Evolutionary conservation across 1,140 invertebrate genomes (phyloP).

Genomic region (Hylaeus anthracinus): DNA sequence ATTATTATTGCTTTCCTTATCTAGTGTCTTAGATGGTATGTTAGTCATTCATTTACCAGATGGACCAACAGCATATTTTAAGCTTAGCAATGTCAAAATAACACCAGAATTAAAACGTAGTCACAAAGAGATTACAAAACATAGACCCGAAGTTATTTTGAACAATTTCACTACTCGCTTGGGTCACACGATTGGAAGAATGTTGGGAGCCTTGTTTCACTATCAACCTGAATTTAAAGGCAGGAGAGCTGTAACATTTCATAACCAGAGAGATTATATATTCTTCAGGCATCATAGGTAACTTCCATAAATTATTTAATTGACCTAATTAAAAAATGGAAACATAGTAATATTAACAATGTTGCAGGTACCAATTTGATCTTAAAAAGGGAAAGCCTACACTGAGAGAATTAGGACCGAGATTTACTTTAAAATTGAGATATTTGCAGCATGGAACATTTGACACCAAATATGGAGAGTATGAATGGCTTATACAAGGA

Average conservation of each 20-base stretch:
- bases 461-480: constrained; percentile 97
- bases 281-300: constrained; percentile 99
- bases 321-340: background rate
- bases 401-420: constrained; percentile 96
- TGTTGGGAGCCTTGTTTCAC: constrained; percentile 98
- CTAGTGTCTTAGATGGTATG: constrained; percentile 86
- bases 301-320: background rate
- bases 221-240: constrained; percentile 97
- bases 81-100: constrained; percentile 90
- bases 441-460: constrained; percentile 98
- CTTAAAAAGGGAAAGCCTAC: constrained; percentile 88
- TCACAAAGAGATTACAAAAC: constrained; percentile 89
- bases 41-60: constrained; percentile 96
- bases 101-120: constrained; percentile 89
- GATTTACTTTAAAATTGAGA: constrained; percentile 95
- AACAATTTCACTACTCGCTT: constrained; percentile 98
- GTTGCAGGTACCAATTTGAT: constrained; percentile 94
- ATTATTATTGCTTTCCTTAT: constrained; percentile 57
- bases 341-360: constrained; percentile 9
- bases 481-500: constrained; percentile 97
- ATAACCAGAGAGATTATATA: constrained; percentile 99
- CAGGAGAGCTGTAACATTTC: constrained; percentile 96
- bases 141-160: constrained; percentile 96
- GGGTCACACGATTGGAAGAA: constrained; percentile 93
- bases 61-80: constrained; percentile 96